Conservation (phyloP, 2,113 vertebrate genomes). For the Hemibagrus wyckioides region DNA sequence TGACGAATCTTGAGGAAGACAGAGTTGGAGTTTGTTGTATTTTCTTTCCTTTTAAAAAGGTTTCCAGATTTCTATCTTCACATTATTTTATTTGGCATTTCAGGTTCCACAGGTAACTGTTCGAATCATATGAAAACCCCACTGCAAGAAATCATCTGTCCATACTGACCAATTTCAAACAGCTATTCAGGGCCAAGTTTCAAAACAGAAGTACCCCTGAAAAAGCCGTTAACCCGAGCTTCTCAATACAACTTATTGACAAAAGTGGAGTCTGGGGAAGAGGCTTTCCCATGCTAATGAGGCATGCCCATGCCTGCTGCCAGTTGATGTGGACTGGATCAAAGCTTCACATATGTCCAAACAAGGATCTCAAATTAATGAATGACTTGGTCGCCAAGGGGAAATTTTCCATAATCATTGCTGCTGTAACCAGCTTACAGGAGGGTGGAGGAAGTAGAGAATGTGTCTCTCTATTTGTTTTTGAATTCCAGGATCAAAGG, state of each 20-base stretch:
- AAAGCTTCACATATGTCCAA: slow-evolving; percentile 76
- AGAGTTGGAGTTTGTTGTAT: not conserved
- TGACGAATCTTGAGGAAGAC: not conserved
- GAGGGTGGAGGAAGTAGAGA: slow-evolving; percentile 22
- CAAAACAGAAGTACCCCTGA: not conserved
- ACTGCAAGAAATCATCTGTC: not conserved
- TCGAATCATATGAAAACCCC: not conserved
- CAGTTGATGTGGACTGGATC: slow-evolving; percentile 68
- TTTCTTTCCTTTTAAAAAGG: not conserved
- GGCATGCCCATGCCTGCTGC: slow-evolving; percentile 68
- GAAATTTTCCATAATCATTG: slow-evolving; percentile 77
- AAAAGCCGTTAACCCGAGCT: slow-evolving; percentile 6
- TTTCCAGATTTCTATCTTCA: not conserved
- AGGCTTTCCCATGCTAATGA: slow-evolving; percentile 68
- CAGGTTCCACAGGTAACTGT: not conserved
- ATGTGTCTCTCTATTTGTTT: not conserved
- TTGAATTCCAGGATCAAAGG: slow-evolving; percentile 70
- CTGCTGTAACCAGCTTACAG: slow-evolving; percentile 68
- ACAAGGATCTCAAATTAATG: slow-evolving; percentile 79
- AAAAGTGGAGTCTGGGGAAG: slow-evolving; percentile 38
- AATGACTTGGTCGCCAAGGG: slow-evolving; percentile 73
- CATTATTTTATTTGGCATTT: not conserved
- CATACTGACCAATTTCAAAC: not conserved
- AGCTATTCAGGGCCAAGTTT: not conserved
- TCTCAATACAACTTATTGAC: slow-evolving; percentile 19